A percentile compares a stretch with the other conserved stretches of the same genome.
These are phyloP conservation scores for Gouania willdenowi DNA, from an alignment of 2,797 vertebrate species.

Conservation along the genomic window DNA sequence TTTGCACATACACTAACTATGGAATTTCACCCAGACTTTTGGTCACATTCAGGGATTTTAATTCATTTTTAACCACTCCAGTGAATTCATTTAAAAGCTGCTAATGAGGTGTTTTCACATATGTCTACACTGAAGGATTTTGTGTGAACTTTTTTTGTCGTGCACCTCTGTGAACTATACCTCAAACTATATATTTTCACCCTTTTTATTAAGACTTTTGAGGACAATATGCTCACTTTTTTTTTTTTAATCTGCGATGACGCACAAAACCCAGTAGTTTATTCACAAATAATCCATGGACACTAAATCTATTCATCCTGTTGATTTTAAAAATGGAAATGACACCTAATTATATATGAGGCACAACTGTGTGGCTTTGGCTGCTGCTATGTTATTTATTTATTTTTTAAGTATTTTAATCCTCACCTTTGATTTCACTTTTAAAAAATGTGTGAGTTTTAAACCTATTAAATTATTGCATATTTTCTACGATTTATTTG, in stretches of 20 bases:
- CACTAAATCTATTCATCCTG: slow-evolving; percentile 34
- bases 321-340: slow-evolving; percentile 37
- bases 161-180: not conserved
- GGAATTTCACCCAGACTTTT: slow-evolving; percentile 29
- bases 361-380: slow-evolving; percentile 51
- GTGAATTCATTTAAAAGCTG: too few relatives aligned
- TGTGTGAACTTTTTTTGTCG: too few relatives aligned
- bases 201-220: not conserved
- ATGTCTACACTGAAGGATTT: too few relatives aligned
- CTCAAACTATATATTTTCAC: not conserved
- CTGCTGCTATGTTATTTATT: slow-evolving; percentile 69
- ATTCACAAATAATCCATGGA: slow-evolving; percentile 33
- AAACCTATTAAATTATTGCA: slow-evolving; percentile 72
- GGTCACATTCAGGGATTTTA: slow-evolving; percentile 48
- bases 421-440: slow-evolving; percentile 64
- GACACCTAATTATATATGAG: slow-evolving; percentile 37
- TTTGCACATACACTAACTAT: slow-evolving; percentile 29
- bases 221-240: slow-evolving; percentile 7
- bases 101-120: too few relatives aligned
- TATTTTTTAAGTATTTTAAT: too few relatives aligned
- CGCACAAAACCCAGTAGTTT: slow-evolving; percentile 30
- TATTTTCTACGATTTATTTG: slow-evolving; percentile 57
- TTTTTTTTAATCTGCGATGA: slow-evolving; percentile 34
- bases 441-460: slow-evolving; percentile 66
- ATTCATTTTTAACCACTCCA: slow-evolving; percentile 13